Base-by-base conservation (phyloP, 1,140 invertebrate genomes). In the Drosophila takahashii region DNA sequence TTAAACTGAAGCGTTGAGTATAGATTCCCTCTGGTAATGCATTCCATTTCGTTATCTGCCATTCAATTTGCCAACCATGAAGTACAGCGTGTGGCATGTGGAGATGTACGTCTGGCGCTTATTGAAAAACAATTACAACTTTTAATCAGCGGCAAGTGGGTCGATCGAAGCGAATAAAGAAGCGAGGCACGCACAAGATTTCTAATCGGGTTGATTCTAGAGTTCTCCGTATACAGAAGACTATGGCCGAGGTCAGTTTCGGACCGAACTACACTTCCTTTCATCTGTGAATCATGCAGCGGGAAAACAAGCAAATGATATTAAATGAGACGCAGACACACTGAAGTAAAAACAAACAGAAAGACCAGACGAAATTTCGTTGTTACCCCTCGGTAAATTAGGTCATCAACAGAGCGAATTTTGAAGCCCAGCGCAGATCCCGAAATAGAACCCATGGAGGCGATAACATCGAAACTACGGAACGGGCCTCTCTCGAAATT, bases 211-310 rank as follows among this genome's bases (percentile, higher is more conserved):
- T 29, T 50, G 50, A 41, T 58, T 37, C 22, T 5, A 15, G 62
- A 58, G 37, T 53, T 54, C 39, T 22, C 13, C 48, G 32, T 10
- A 41, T 32, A 26, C 29, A 59, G 51, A 65, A 64, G 32, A 65
- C 69, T 77, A 81, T 81, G 73, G 64, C 57, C 76, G 80, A 86
- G 81, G 81, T 86, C 81, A 86, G 81, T 86, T 69, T 67, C 78
- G 53, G 65, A 58, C 41, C 53, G 11, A 41, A 26, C 47, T 36
- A 3, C 10, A 16, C 27, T 32, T 8, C 16, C 36, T 26, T 29
- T 26, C 26, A 10, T 50, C 27, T 10, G 64, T 85, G 81, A 86
- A 75, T 86, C 65, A 86, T 74, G 41, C 29, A 47, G 22, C 26
- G 41, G 32, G 34, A 44, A 72, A 61, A 57, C 48, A 48, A 16